Evolutionary conservation across 2,797 vertebrate species (phyloP).

Genomic region (Craterocephalus amniculus): DNA sequence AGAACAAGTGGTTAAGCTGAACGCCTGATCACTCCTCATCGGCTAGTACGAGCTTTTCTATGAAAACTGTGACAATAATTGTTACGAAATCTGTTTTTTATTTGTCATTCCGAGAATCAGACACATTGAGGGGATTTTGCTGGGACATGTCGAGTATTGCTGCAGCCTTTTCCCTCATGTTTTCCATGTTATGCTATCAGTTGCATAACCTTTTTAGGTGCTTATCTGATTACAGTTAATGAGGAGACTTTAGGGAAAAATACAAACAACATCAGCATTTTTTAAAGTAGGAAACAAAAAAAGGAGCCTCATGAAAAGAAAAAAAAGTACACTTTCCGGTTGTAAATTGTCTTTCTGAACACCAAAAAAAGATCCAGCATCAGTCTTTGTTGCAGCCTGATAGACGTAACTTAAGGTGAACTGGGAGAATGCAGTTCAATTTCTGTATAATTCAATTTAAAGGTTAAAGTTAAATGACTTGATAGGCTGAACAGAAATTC

Average conservation of each 20-base stretch:
- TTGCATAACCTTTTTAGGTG: constrained; percentile 38
- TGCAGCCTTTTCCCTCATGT: constrained; percentile 6
- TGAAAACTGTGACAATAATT: background rate
- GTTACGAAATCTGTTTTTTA: background rate
- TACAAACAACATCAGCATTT: background rate
- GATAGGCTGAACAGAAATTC: background rate
- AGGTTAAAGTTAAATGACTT: background rate
- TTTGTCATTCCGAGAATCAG: too few species aligned
- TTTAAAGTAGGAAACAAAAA: constrained; percentile 5
- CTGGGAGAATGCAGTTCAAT: background rate
- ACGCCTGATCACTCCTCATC: background rate
- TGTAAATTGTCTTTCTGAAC: background rate
- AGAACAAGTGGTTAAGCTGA: constrained; percentile 16
- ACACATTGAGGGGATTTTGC: too few species aligned
- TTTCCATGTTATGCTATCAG: constrained; percentile 35
- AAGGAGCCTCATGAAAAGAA: background rate
- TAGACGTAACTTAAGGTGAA: background rate
- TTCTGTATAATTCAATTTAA: background rate
- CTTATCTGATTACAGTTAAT: constrained; percentile 46
- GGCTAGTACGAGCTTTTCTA: background rate
- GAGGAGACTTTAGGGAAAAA: constrained; percentile 1
- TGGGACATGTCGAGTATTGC: constrained; percentile 40
- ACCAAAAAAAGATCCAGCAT: background rate
- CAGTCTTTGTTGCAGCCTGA: background rate
- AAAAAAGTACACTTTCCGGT: background rate